These are phyloP conservation scores for Venustoraphidia nigricollis DNA, from an alignment of 2,888 invertebrate species.

Conservation along the genomic window DNA sequence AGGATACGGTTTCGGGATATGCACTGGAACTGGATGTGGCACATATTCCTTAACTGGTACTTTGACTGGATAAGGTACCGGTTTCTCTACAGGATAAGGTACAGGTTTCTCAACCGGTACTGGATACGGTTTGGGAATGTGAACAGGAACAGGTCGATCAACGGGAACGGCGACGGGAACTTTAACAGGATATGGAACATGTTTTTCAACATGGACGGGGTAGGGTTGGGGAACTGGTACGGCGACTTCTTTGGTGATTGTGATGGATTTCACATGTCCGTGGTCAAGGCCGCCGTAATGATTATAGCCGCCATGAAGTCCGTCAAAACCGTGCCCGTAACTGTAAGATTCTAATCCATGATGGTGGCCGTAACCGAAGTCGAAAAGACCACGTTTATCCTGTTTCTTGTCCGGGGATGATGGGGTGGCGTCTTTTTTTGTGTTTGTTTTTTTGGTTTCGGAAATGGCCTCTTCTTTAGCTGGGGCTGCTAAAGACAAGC, in stretches of 20 bases:
- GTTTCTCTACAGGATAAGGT: conserved; percentile 4
- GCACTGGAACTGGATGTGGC: conserved; percentile 19
- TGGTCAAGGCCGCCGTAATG: conserved; percentile 6
- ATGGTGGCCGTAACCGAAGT: conserved; percentile 8
- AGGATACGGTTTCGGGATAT: conserved; percentile 28
- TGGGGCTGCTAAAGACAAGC: no score
- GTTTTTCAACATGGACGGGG: conserved; percentile 10
- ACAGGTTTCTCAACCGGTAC: conserved; percentile 30
- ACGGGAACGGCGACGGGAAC: conserved; percentile 37
- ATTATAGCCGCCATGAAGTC: conserved; percentile 4
- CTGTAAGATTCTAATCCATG: conserved; percentile 17
- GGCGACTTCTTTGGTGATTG: conserved; percentile 15
- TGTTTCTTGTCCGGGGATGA: conserved; percentile 10
- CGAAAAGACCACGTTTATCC: conserved; percentile 12
- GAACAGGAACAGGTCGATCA: conserved; percentile 35
- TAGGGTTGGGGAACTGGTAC: conserved; percentile 20
- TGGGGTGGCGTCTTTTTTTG: no score
- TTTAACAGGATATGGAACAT: conserved; percentile 27
- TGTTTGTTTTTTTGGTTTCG: no score
- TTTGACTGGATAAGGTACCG: conserved; percentile 20
- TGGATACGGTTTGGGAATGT: conserved; percentile 27
- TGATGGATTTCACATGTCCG: conserved; percentile 16
- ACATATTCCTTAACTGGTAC: conserved; percentile 7
- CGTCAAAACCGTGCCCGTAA: conserved; percentile 19
- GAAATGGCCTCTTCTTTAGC: no score